Evolutionary conservation across 2,797 vertebrate genomes (phyloP), one percentile per base, ranked within the genome.

Genomic region (Macroramphosus scolopax): DNA sequence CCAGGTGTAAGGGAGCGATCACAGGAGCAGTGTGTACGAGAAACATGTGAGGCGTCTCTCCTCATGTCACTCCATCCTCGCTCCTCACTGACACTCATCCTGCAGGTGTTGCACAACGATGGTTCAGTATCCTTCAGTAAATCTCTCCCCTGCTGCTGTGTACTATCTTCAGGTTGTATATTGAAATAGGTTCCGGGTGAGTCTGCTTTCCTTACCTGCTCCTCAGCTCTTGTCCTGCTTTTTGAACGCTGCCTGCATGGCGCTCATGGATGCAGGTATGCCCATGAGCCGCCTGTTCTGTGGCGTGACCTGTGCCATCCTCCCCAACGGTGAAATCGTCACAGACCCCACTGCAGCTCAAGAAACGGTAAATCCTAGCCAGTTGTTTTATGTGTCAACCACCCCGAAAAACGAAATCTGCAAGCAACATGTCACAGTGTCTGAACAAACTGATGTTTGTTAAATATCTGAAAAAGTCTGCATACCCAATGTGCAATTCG

Each of bases 171-270:
- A n/a, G n/a, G n/a, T n/a, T n/a, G n/a, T n/a, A n/a, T n/a, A n/a
- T n/a, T n/a, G n/a, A n/a, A n/a, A n/a, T n/a, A 22, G 20, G 3
- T 22, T 22, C 20, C 8, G 11, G 17, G 15, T 11, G 10, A 18
- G 48, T 34, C 8, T 63, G 37, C 28, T 60, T 30, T 78, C 78
- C 82, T 89, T 51, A 87, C 15, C 71, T 8, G 30, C 5, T 8
- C 2, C 18, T 22, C 74, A 95, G 94, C 88, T 96, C 13, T 67
- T 96, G 29, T 86, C 95, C 0, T 94, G 93, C 75, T 92, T 84
- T 51, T 67, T 98, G 63, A 97, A 97, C 0, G 90, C 93, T 0
- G 84, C 94, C 53, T 97, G 95, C 55, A 90, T 96, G 91, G 92
- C 90, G 1, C 69, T 97, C 9, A 92, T 97, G 89, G 95, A 98